Base-by-base conservation (phyloP, 2,888 invertebrate genomes). In the Sericinus montela region DNA sequence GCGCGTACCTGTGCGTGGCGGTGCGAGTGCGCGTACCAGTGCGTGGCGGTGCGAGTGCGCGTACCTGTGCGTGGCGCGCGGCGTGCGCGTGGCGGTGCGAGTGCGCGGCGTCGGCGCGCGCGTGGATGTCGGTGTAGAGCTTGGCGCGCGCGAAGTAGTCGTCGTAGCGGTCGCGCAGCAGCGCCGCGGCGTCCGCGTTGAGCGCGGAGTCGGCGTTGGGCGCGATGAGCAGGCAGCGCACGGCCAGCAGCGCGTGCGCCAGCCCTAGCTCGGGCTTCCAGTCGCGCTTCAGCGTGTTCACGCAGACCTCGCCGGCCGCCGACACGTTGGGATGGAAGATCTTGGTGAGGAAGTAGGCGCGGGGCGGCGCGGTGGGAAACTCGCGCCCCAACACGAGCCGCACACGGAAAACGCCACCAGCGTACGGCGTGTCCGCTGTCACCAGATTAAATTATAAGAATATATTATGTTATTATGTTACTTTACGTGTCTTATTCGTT, bases 241-340 rank as follows among this genome's bases (percentile, higher is more conserved):
- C 93, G 54, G 98, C 96, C 80, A 97, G 87, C 75, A 98, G 90
- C 84, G 98, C 95, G 85, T 98, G 98, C 91, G 95, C 96, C 58
- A 98, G 95, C 74, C 98, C 98, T 75, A 97, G 93, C 90, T 97
- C 97, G 54, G 97, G 93, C 76, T 96, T 96, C 98, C 98, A 98
- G 90, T 98, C 98, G 86, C 95, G 97, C 84, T 97, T 96, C 55
- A 98, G 90, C 53, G 98, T 98, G 85, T 98, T 97, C 6, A 98
- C 98, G 88, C 98, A 98, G 71, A 98, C 98, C 86, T 98, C 98
- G 53, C 98, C 98, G 87, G 94, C 96, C 53, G 92, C 89, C 41
- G 98, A 94, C 63, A 98, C 98, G 90, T 98, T 98, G 19, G 98
- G 98, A 85, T 98, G 98, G 89, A 98, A 98, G 74, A 98, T 97